Conservation (phyloP, 2,888 invertebrate species). For the Cheilosia variabilis region DNA sequence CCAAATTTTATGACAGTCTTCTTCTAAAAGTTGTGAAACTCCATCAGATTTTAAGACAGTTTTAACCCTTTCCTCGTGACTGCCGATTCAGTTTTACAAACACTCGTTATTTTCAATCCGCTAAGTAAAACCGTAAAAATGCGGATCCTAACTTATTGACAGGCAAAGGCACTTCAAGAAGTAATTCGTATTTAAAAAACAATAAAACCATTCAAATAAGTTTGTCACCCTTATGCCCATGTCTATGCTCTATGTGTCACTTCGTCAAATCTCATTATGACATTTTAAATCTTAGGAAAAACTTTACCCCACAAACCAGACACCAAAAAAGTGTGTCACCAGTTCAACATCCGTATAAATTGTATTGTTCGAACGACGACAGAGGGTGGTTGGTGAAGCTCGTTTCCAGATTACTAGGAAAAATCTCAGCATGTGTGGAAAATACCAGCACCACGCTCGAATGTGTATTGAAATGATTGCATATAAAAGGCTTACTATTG, state of each 20-base stretch:
- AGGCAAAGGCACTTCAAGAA: not conserved
- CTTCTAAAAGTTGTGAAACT: too few relatives aligned
- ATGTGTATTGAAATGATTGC: slow-evolving; percentile 16
- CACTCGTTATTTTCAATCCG: too few relatives aligned
- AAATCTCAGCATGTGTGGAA: slow-evolving; percentile 3
- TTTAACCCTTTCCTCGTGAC: too few relatives aligned
- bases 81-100: too few relatives aligned
- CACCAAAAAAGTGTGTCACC: slow-evolving; percentile 50
- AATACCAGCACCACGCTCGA: not conserved
- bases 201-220: not conserved
- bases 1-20: too few relatives aligned
- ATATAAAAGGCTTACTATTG: slow-evolving; percentile 12
- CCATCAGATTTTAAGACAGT: too few relatives aligned
- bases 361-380: not conserved
- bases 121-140: not conserved
- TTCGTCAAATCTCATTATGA: slow-evolving; percentile 53
- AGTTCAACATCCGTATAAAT: slow-evolving; percentile 57
- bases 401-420: not conserved
- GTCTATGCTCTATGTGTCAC: slow-evolving; percentile 8
- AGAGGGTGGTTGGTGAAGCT: not conserved
- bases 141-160: not conserved
- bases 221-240: not conserved
- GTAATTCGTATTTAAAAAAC: slow-evolving; percentile 10
- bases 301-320: slow-evolving; percentile 27
- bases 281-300: slow-evolving; percentile 23